These are phyloP conservation scores for Meles meles DNA, from an alignment of 2,113 vertebrate species.

Conservation along the genomic window DNA sequence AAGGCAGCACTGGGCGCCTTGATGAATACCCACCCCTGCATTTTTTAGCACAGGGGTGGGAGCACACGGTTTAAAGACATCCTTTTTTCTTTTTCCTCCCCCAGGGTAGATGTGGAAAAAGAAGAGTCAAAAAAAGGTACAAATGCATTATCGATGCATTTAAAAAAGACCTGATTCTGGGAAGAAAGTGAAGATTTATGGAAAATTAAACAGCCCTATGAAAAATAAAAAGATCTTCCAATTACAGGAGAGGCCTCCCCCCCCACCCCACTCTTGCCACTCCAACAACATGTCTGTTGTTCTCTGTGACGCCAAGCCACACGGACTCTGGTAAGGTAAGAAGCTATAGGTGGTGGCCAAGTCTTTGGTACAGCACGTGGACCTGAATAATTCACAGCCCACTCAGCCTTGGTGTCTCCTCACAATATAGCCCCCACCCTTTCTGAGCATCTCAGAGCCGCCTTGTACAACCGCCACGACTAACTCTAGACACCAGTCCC, in stretches of 20 bases:
- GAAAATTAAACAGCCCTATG: background rate
- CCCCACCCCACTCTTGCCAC: background rate
- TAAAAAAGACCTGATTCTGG: background rate
- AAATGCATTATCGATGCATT: background rate
- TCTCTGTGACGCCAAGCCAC: background rate
- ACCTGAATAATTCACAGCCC: background rate
- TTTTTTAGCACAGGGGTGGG: background rate
- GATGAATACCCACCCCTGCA: background rate
- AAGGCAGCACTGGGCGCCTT: background rate
- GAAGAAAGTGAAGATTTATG: background rate
- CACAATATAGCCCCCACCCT: background rate
- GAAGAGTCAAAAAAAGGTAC: background rate
- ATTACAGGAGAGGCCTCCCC: background rate
- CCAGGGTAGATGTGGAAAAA: background rate
- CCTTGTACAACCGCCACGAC: fast-evolving
- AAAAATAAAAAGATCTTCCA: background rate
- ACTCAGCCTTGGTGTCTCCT: background rate
- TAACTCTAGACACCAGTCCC: too few relatives aligned
- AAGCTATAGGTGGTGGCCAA: too few relatives aligned
- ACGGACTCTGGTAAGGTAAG: background rate
- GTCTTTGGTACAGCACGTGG: fast-evolving
- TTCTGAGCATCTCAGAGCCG: background rate
- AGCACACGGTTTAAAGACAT: background rate
- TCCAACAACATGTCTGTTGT: background rate
- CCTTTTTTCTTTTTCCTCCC: background rate